These are phyloP conservation scores for Morinoia aosen DNA, from an alignment of 2,888 invertebrate species.

Conservation along the genomic window DNA sequence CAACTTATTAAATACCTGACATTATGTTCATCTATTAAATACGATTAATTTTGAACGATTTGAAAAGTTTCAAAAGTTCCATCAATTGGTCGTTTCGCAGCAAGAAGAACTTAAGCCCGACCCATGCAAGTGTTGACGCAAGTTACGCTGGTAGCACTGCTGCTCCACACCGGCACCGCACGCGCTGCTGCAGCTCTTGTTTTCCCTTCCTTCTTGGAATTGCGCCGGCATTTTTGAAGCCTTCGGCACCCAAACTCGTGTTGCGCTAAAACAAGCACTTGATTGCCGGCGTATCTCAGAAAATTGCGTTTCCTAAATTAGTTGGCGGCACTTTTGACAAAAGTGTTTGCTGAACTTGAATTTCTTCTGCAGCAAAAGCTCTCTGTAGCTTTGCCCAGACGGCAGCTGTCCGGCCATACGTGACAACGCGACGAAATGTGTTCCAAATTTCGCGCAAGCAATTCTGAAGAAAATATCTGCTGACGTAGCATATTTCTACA, in stretches of 20 bases:
- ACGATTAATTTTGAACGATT: too few species aligned
- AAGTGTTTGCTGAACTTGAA: background rate
- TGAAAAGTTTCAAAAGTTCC: too few species aligned
- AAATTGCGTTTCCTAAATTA: constrained; percentile 4
- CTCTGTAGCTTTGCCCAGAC: background rate
- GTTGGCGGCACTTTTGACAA: background rate
- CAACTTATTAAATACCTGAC: too few species aligned
- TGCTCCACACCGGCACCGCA: too few species aligned
- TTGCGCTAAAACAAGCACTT: background rate
- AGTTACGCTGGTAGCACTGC: too few species aligned
- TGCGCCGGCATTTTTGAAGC: background rate
- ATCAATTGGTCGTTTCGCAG: too few species aligned
- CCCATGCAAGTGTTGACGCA: too few species aligned
- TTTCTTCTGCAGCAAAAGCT: background rate
- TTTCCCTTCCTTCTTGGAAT: background rate
- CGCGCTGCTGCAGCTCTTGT: background rate
- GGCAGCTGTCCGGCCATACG: background rate
- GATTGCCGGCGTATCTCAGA: background rate
- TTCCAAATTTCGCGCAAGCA: background rate
- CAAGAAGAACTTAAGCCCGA: too few species aligned
- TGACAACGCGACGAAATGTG: background rate
- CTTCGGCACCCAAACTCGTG: background rate
- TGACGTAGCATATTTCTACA: background rate
- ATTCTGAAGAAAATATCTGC: background rate
- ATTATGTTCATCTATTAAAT: too few species aligned